Evolutionary conservation across 1,140 invertebrate genomes (phyloP).

Genomic region (Metopolophium dirhodum): DNA sequence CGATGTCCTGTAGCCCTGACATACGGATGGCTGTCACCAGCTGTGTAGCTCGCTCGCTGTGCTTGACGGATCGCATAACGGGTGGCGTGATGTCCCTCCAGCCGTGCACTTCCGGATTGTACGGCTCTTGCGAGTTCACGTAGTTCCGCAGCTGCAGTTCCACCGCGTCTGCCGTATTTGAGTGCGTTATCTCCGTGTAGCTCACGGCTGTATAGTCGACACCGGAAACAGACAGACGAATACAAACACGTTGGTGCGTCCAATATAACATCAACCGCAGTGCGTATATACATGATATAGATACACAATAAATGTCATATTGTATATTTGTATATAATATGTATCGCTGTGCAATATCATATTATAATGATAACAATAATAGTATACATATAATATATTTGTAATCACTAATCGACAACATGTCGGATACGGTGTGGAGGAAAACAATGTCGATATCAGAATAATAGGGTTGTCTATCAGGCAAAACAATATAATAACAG

Average conservation of each 20-base stretch:
- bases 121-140: conserved; percentile 60
- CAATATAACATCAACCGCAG: not conserved
- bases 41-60: conserved; percentile 41
- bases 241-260: not conserved
- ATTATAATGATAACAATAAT: not conserved
- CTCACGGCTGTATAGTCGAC: conserved; percentile 14
- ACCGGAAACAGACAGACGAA: not conserved
- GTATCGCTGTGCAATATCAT: not conserved
- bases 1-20: conserved; percentile 46
- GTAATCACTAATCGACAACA: conserved; percentile 16
- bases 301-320: not conserved
- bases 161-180: conserved; percentile 24
- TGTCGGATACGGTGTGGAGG: not conserved
- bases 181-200: conserved; percentile 44
- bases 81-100: conserved; percentile 60
- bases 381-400: not conserved
- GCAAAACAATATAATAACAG: conserved; percentile 8
- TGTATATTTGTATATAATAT: not conserved
- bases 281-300: not conserved
- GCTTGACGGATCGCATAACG: conserved; percentile 51
- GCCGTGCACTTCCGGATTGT: conserved; percentile 60
- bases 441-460: not conserved
- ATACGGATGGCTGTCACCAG: conserved; percentile 28
- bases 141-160: conserved; percentile 60
- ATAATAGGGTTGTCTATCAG: not conserved